phyloP scores from a whole-genome alignment of 2,113 vertebrate genomes.

The Glaucidium brasilianum region DNA sequence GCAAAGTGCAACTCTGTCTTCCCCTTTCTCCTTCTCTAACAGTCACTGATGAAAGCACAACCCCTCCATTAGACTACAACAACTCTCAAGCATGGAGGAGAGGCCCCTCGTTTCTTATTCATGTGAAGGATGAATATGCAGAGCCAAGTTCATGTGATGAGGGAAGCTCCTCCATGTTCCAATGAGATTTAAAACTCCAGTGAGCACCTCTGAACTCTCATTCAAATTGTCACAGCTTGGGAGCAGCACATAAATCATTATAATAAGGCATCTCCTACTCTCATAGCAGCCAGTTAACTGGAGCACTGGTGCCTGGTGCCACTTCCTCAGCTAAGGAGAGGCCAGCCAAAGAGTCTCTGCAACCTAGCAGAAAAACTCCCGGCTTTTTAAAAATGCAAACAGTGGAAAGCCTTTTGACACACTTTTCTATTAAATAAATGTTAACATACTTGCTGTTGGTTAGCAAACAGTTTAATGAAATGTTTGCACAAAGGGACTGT shows the following conservation, averaged over 20 bases:
- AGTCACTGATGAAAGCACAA: not conserved
- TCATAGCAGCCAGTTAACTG: not conserved
- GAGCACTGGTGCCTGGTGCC: not conserved
- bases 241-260: not conserved
- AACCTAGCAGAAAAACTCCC: not conserved
- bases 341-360: not conserved
- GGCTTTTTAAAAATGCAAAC: not conserved
- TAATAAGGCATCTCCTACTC: not conserved
- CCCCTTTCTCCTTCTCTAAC: not conserved
- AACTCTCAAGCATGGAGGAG: fast-evolving
- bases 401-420: not conserved
- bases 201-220: not conserved
- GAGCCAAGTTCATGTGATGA: not conserved
- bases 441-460: not conserved
- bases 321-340: not conserved
- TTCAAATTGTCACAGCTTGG: not conserved
- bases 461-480: slow-evolving; percentile 9
- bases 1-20: not conserved
- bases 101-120: fast-evolving
- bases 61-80: not conserved
- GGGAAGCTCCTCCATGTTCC: not conserved
- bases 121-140: not conserved
- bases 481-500: not conserved
- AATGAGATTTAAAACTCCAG: not conserved
- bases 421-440: not conserved